Evolutionary conservation across 2,888 invertebrate genomes (phyloP), one percentile per base, ranked within the genome.

Genomic region (Actias luna): DNA sequence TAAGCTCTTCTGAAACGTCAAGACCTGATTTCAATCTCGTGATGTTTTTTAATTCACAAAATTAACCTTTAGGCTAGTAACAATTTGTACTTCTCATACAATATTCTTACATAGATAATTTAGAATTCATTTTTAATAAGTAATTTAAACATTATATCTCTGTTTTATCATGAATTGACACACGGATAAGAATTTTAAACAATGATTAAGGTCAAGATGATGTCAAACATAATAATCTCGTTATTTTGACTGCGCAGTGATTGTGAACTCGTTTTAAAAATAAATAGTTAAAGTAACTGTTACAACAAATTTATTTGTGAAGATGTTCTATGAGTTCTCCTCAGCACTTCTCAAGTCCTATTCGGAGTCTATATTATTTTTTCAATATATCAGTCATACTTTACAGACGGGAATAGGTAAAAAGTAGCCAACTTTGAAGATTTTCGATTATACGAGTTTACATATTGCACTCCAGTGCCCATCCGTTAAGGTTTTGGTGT

Each of bases 111-210:
- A 35, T 18, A 33, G 18, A 36, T 25, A 59, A 12, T 12, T 22
- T 22, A 25, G 36, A 58, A 36, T 33, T 29, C 10, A 18, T 22
- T 39, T 10, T 46, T 46, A 46, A 46, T 46, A 46, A 18, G 18
- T 14, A 22, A 25, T 25, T 1, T 50, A 8, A 39, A 50, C 5
- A 7, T 7, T 33, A 33, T 25, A 50, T 50, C 46, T 50, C 14
- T 10, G 46, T 46, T 22, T 50, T 50, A 50, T 50, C 46, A 16
- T 50, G 25, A 50, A 50, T 25, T 50, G 46, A 50, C 39, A 29
- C 4, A 22, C 2, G 29, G 61, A 57, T 57, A 61, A 57, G 55
- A 58, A 58, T 42, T 29, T 61, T 61, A 57, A 61, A 58, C 39
- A 39, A 58, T 22, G 25, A 46, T 58, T 58, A 62, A 57, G 42